Evolutionary conservation across 2,113 vertebrate species (phyloP).

Genomic region (Epinephelus moara): DNA sequence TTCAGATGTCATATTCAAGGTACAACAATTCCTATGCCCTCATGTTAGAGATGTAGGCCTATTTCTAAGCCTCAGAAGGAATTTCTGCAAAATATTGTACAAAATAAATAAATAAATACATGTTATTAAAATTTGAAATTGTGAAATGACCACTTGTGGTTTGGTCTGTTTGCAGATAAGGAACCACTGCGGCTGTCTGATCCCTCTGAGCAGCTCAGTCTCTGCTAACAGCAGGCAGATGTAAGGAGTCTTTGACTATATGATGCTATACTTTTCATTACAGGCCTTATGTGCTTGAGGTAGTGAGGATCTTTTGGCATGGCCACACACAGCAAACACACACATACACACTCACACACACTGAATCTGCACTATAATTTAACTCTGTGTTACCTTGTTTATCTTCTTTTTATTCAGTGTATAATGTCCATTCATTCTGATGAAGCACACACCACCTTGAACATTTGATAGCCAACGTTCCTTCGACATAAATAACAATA

Average conservation of each 20-base stretch:
- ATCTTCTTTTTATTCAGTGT: not conserved
- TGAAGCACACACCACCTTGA: not conserved
- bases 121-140: not conserved
- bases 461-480: not conserved
- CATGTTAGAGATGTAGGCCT: not conserved
- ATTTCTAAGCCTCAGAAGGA: not conserved
- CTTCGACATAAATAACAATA: not conserved
- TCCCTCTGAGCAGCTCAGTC: conserved; percentile 79
- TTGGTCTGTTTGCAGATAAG: conserved; percentile 74
- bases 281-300: conserved; percentile 83
- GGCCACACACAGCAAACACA: conserved; percentile 45
- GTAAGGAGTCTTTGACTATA: conserved; percentile 53
- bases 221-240: conserved; percentile 79
- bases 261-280: not conserved
- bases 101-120: not conserved
- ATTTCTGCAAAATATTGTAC: not conserved
- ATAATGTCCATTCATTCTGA: not conserved
- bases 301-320: conserved; percentile 80
- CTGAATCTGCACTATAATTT: not conserved
- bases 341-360: not conserved
- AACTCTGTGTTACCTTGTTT: conserved; percentile 10
- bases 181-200: conserved; percentile 78
- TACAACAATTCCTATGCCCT: conserved; percentile 1
- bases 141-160: not conserved
- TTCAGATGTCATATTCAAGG: conserved; percentile 76